Evolutionary conservation across 64 coral and sea anemone genomes (phyloP).

Genomic region (Hydrozoanthus tunicans): DNA sequence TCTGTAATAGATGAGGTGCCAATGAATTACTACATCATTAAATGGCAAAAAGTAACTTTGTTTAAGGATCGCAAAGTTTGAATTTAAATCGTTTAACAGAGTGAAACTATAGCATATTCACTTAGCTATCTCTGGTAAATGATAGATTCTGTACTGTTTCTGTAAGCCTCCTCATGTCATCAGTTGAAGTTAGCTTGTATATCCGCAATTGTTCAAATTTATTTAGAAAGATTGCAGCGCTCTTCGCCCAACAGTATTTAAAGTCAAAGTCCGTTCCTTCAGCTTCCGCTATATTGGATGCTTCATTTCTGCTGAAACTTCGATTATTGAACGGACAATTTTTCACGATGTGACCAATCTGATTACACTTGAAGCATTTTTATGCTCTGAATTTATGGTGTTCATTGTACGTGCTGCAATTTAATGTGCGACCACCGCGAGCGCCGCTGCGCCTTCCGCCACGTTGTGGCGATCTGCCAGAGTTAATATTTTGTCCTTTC

Average conservation of each 20-base stretch:
- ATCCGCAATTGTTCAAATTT: neutral
- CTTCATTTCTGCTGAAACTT: slow-evolving; percentile 46
- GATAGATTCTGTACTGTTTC: no score
- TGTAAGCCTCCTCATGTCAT: no score
- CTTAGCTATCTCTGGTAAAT: no score
- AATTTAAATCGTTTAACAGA: no score
- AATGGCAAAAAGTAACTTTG: no score
- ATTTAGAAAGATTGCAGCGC: neutral
- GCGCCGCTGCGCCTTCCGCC: neutral
- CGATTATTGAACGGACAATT: slow-evolving; percentile 64
- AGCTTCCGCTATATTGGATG: slow-evolving; percentile 63
- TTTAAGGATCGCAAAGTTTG: no score
- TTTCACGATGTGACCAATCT: slow-evolving; percentile 59
- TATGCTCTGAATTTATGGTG: slow-evolving; percentile 55
- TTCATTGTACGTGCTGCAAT: slow-evolving; percentile 33
- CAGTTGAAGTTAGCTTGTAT: neutral
- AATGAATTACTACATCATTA: no score
- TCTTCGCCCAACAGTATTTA: slow-evolving; percentile 13
- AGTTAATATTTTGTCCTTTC: neutral
- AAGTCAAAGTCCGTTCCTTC: slow-evolving; percentile 44
- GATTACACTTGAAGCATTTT: slow-evolving; percentile 58
- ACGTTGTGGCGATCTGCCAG: slow-evolving; percentile 6
- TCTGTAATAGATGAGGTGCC: no score
- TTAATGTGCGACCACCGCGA: slow-evolving; percentile 1
- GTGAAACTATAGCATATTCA: no score